A percentile compares a stretch with the other conserved stretches of the same genome.
Conservation (phyloP, 23 tunicate genomes). For the Halocynthia aurantium region DNA sequence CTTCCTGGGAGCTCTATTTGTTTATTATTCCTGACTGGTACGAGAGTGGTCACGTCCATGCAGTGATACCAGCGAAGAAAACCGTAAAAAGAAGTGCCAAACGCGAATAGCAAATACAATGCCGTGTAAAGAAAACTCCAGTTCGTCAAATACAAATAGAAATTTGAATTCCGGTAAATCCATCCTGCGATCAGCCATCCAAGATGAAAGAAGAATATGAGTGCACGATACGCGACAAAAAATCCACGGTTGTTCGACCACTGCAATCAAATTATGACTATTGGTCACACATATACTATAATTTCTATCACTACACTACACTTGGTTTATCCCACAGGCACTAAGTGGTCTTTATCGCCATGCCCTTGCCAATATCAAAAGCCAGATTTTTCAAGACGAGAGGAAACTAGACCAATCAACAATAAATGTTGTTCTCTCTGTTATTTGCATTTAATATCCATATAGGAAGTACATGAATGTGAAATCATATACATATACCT, state of each 20-base stretch:
- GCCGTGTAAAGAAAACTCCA: background rate
- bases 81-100: background rate
- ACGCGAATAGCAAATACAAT: background rate
- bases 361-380: too few species aligned
- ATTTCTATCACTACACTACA: too few species aligned
- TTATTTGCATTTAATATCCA: too few species aligned
- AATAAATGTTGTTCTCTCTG: too few species aligned
- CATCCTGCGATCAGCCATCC: constrained; percentile 12
- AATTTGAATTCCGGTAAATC: background rate
- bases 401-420: too few species aligned
- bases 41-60: background rate
- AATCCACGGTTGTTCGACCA: background rate
- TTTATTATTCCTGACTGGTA: background rate
- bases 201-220: constrained; percentile 1
- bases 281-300: too few species aligned
- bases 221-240: background rate
- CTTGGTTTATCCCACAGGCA: too few species aligned
- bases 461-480: too few species aligned
- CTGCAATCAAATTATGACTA: background rate
- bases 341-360: too few species aligned
- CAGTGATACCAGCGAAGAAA: background rate
- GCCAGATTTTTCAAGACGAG: too few species aligned
- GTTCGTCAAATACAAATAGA: background rate
- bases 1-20: background rate
- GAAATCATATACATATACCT: too few species aligned